Evolutionary conservation across 1,140 invertebrate genomes (phyloP), one percentile per base, ranked within the genome.

Genomic region (Cotesia chilonis): DNA sequence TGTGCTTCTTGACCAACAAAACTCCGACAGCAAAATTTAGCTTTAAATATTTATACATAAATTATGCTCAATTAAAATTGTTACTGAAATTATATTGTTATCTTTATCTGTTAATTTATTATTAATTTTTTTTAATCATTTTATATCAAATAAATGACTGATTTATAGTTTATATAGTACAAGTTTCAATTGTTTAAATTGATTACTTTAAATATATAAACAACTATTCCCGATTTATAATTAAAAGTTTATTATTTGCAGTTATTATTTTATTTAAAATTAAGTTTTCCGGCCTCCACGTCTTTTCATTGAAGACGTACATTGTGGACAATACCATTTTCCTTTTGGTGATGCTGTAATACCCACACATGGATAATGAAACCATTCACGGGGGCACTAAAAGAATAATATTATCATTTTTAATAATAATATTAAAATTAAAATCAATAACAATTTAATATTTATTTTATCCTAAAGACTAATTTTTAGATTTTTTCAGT

Each of bases 321-420:
- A 99, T 78, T 96, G 94, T 0, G 96, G 96, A 85, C 98, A 99
- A 84, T 95, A 99, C 98, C 98, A 99, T 87, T 98, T 99, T 51
- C 97, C 97, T 88, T 98, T 98, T 0, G 97, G 97, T 12, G 97
- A 95, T 72, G 96, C 94, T 0, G 94, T 95, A 73, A 99, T 95
- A 63, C 95, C 95, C 59, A 99, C 97, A 87, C 98, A 99, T 7
- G 94, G 93, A 87, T 98, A 99, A 88, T 99, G 98, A 88, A 99
- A 99, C 98, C 98, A 99, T 86, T 98, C 97, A 77, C 95, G 96
- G 10, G 95, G 95, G 88, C 97, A 99, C 94, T 96, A 87, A 70
- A 91, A 89, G 68, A 74, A 76, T 79, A 66, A 17, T 79, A 69
- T 47, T 9, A 47, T 47, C 2, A 47, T 47, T 47, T 9, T 47